Evolutionary conservation across 1,140 invertebrate genomes (phyloP).

Genomic region (Drosophila equinoxialis): DNA sequence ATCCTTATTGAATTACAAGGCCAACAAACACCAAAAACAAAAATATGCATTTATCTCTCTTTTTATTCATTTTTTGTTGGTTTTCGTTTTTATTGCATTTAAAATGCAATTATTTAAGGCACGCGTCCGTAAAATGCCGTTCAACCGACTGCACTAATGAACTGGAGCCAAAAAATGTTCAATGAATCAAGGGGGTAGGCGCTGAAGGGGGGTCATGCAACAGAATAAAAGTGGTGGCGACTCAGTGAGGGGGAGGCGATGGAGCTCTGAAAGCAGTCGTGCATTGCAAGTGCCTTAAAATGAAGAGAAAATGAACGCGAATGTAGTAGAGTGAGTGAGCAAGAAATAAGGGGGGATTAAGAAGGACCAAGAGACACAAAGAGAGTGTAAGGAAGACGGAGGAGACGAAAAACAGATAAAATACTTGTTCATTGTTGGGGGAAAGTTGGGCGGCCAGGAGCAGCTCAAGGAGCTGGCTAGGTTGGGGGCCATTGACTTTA

Average conservation of each 20-base stretch:
- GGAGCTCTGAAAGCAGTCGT: constrained; percentile 55
- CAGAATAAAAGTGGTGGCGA: not conserved
- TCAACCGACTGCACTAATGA: constrained; percentile 78
- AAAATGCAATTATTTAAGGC: constrained; percentile 80
- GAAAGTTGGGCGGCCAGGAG: constrained; percentile 15
- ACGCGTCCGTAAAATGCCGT: constrained; percentile 78
- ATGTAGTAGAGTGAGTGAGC: not conserved
- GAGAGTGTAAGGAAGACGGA: not conserved
- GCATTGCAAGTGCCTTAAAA: constrained; percentile 50
- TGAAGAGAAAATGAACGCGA: constrained; percentile 26
- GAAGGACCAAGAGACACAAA: constrained; percentile 8
- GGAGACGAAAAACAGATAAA: constrained; percentile 43
- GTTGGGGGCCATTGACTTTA: constrained; percentile 45
- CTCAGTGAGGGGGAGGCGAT: not conserved
- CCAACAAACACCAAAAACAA: constrained; percentile 23
- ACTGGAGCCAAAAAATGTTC: constrained; percentile 54
- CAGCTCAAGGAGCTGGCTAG: constrained; percentile 1
- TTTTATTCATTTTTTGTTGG: constrained; percentile 29
- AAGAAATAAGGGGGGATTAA: not conserved
- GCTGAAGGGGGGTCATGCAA: not conserved
- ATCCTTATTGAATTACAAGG: constrained; percentile 45
- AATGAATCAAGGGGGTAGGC: not conserved
- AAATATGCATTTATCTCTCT: constrained; percentile 35
- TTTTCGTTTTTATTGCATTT: constrained; percentile 66
- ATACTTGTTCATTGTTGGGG: constrained; percentile 46